Conservation (phyloP, 2,797 vertebrate species). For the Pogonophryne albipinna region DNA sequence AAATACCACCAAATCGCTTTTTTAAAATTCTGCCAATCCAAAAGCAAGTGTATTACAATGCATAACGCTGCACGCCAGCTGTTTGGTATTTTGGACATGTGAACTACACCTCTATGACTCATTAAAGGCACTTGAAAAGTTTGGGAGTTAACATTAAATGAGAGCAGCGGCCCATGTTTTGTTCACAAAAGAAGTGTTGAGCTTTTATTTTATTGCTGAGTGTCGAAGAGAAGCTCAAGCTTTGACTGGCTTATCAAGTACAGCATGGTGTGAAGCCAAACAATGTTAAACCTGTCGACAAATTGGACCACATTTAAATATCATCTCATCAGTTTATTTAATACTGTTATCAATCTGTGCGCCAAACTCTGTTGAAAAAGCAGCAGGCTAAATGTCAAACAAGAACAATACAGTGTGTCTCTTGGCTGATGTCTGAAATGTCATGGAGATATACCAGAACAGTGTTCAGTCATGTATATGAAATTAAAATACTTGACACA, state of each 20-base stretch:
- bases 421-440: conserved; percentile 19
- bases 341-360: conserved; percentile 5
- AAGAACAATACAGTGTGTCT: neutral
- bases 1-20: neutral
- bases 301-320: neutral
- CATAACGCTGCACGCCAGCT: neutral
- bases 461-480: conserved; percentile 36
- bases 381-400: neutral
- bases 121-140: neutral
- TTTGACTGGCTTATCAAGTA: conserved; percentile 26
- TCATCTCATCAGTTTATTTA: conserved; percentile 1
- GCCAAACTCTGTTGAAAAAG: neutral
- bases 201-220: conserved; percentile 14
- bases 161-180: neutral
- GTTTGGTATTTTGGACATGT: neutral
- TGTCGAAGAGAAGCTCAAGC: conserved; percentile 6
- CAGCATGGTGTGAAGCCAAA: conserved; percentile 11
- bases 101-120: neutral
- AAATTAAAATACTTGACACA: conserved; percentile 18
- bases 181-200: neutral
- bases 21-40: neutral
- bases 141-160: conserved; percentile 1
- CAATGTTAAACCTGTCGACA: conserved; percentile 13
- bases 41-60: neutral
- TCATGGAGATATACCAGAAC: conserved; percentile 20